Evolutionary conservation across 2,113 vertebrate species (phyloP).

Genomic region (Neodontobutis hainanensis): DNA sequence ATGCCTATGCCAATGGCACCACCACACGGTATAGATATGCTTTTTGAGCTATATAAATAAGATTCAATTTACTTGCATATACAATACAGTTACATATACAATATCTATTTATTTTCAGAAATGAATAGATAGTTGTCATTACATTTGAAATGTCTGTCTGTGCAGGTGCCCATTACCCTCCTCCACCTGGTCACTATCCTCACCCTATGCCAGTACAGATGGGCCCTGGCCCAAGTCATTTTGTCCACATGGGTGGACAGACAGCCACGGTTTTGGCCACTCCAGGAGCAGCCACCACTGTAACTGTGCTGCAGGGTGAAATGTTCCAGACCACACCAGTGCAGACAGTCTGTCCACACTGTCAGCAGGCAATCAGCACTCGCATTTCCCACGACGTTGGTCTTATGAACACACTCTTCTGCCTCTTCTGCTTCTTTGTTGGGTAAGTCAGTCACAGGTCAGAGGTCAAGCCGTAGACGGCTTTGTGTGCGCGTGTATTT

Average conservation of each 20-base stretch:
- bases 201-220: slow-evolving; percentile 75
- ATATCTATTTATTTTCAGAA: too few species aligned
- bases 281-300: slow-evolving; percentile 87
- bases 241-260: slow-evolving; percentile 84
- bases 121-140: neutral
- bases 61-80: too few species aligned
- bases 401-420: slow-evolving; percentile 95
- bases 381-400: slow-evolving; percentile 92
- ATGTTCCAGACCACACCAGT: slow-evolving; percentile 93
- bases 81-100: too few species aligned
- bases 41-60: too few species aligned
- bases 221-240: slow-evolving; percentile 78
- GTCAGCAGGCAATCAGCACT: slow-evolving; percentile 95
- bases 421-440: slow-evolving; percentile 96
- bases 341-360: slow-evolving; percentile 96
- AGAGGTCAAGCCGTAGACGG: neutral
- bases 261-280: slow-evolving; percentile 89
- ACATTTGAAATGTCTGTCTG: slow-evolving; percentile 14
- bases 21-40: slow-evolving; percentile 75
- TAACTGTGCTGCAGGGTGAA: slow-evolving; percentile 95
- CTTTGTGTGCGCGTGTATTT: neutral
- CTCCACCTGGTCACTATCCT: slow-evolving; percentile 76
- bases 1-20: slow-evolving; percentile 68
- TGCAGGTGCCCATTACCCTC: slow-evolving; percentile 82
- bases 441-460: slow-evolving; percentile 80